Evolutionary conservation across 1,140 invertebrate genomes (phyloP).

Genomic region (Aphis gossypii): DNA sequence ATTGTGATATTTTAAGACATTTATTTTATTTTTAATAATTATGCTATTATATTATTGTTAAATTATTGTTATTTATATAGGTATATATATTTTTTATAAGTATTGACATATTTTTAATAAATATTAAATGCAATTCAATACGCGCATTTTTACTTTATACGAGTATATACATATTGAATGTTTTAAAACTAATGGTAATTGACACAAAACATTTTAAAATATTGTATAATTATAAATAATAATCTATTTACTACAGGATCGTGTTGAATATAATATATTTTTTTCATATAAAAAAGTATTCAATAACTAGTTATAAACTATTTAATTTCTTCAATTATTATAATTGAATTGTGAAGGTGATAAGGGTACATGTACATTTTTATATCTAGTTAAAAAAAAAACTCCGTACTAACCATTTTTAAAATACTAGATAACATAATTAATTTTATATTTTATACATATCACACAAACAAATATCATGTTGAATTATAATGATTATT

Average conservation of each 20-base stretch:
- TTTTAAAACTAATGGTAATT: slow-evolving; percentile 56
- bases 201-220: slow-evolving; percentile 32
- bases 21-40: slow-evolving; percentile 47
- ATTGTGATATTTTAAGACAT: slow-evolving; percentile 52
- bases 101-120: slow-evolving; percentile 48
- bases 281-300: slow-evolving; percentile 8
- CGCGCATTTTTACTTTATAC: neutral
- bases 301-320: slow-evolving; percentile 19
- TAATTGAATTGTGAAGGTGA: neutral
- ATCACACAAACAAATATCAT: slow-evolving; percentile 50
- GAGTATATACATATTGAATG: slow-evolving; percentile 5
- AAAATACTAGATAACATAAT: slow-evolving; percentile 56
- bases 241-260: neutral
- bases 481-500: neutral
- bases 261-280: neutral
- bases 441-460: slow-evolving; percentile 56
- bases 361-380: neutral
- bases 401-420: slow-evolving; percentile 31
- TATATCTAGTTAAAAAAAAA: slow-evolving; percentile 44
- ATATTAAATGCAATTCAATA: slow-evolving; percentile 42
- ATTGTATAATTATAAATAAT: neutral
- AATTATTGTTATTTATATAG: slow-evolving; percentile 34
- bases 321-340: slow-evolving; percentile 22
- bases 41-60: slow-evolving; percentile 27
- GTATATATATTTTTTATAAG: slow-evolving; percentile 38